Base-by-base conservation (phyloP, 2,797 vertebrate genomes). In the Hypotaenidia okinawae region DNA sequence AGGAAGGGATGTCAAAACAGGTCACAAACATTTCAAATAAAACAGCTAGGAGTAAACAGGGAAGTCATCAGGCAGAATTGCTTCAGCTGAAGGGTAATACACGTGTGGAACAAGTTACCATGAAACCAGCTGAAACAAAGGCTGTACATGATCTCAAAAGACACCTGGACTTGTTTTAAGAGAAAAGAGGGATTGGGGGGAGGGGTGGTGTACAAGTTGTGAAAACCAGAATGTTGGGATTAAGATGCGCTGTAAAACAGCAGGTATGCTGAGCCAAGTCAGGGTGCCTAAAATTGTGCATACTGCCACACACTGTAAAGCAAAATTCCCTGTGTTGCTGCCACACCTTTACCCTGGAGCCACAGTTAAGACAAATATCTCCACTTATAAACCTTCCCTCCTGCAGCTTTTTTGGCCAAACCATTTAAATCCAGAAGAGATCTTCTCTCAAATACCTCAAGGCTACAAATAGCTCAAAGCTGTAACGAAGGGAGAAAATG, bases 31-130 rank as follows among this genome's bases (percentile, higher is more conserved):
- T 76, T 77, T 82, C 63, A 92, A 63, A 94, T 82, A 79, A 73
- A 89, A 70, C 39, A 95, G 27, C 24, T 58, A 54, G 17, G 58
- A 69, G 59, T 79, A 91, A 90, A 78, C 19, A 87, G n/a, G 47
- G 28, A 93, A 69, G 41, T 72, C 88, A 55, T 78, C 61, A 89
- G 70, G 67, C 68, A 84, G 52, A 92, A 83, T 63, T 64, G 28
- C 69, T 87, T 68, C 80, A 91, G 47, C 45, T 82, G 85, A 79
- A 96, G 80, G 55, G 39, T 57, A 96, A 58, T 75, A 85, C 90
- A 90, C 87, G 95, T 81, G 63, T 91, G 87, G 86, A 94, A 94
- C 35, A 89, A 76, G 37, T 87, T 90, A 94, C 64, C 24, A 94
- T 78, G 57, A 93, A 94, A 21, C 45, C 59, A 89, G 83, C 58